Base-by-base conservation (phyloP, 2,113 vertebrate species). In the Albula goreensis region DNA sequence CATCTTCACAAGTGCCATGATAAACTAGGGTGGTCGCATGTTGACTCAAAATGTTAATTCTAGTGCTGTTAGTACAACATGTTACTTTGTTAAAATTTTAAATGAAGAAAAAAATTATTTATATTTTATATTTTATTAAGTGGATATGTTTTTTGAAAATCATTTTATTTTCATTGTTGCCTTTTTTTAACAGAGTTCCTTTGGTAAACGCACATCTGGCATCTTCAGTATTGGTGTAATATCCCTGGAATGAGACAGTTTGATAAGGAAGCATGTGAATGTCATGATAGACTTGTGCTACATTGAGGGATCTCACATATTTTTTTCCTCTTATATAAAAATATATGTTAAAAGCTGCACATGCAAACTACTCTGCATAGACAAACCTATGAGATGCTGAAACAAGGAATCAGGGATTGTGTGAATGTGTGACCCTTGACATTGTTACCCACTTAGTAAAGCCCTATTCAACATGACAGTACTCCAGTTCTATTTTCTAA, bases 41-140 rank as follows among this genome's bases (percentile, higher is more conserved):
- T 79, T 48, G 81, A 83, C 63, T 83, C 25, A 78, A 50, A 49
- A 82, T 83, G 70, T 66, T 83, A 77, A 78, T 77, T 82, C 85
- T 17, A 77, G 80, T 82, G 60, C 60, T 81, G 80, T 86, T 78
- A 77, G 70, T 86, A 66, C 70, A 70, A 86, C 63, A 49, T 86
- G 80, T 77, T 81, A 41, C 1, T 41, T 41, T 41, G 31, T 41
- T 15, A 31, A 74, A 5, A 83, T 66, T 78, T 83, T 86, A 82
- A 81, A 52, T 52, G 19, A 52, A 52, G 80, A 81, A 81, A 81
- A 53, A 52, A 50, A 0, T 52, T 81, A 52, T 48, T 52, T 81
- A 19, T 52, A 50, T 80, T 50, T 80, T 52, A 11, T 81, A 22
- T 22, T 66, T 66, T 22, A 66, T 81, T 51, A 3, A 53, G 49